Base-by-base conservation (phyloP, 2,113 vertebrate species). In the Chaenocephalus aceratus region DNA sequence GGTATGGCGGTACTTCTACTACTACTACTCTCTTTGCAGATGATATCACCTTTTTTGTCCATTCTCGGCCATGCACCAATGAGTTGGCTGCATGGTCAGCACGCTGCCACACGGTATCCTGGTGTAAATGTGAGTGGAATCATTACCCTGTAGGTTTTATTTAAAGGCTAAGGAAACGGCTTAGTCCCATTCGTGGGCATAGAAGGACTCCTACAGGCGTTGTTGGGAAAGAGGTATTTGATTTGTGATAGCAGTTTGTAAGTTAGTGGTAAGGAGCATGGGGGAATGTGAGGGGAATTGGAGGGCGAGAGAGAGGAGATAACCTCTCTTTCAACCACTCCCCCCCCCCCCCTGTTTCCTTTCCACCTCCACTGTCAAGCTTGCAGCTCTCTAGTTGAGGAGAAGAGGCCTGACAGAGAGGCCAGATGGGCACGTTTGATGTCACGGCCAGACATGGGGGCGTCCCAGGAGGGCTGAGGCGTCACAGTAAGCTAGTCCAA, bases 1-100 rank as follows among this genome's bases (percentile, higher is more conserved):
- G 90, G 89, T 92, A 81, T 82, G 74, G 77, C 15, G 74, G 81
- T 84, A 89, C 73, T 87, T 86, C 84, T 89, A 85, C 80, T 89
- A 86, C 79, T 86, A 84, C 80, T 90, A 92, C 87, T 93, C 82
- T 93, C 80, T 93, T 92, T 93, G 80, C 89, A 91, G 91, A 89
- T 76, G 83, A 89, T 86, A 85, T 91, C 86, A 87, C 58, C 44
- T 66, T 90, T 88, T 90, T 71, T 84, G 76, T 90, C 75, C 84
- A 84, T 88, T 86, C 79, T 88, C 80, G 86, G 85, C 87, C 88
- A 87, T 90, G 83, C 90, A 91, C 88, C 84, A 85, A 70, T 89
- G 72, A 92, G 84, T 89, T 93, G 86, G 85, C 80, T 81, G 68
- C 79, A 90, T 87, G 83, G 90, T 75, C 68, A 78, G 82, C 73